Conservation (phyloP, 2,113 vertebrate species). For the Cromileptes altivelis region DNA sequence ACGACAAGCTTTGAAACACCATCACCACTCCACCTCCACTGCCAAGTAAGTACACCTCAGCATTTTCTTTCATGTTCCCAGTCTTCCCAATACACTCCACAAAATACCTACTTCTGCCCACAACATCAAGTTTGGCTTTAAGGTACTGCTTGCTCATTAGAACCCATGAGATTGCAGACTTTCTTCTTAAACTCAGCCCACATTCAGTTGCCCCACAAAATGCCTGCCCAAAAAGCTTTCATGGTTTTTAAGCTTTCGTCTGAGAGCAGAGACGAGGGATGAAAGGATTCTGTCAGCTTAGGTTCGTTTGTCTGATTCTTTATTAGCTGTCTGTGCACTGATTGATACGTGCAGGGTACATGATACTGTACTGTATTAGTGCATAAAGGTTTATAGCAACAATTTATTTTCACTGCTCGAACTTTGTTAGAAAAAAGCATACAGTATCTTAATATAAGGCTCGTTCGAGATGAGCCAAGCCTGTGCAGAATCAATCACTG, state of each 20-base stretch:
- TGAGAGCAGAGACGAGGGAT: neutral
- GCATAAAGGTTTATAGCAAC: neutral
- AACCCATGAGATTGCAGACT: neutral
- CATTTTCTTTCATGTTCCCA: slow-evolving; percentile 31
- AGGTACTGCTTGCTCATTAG: slow-evolving; percentile 8
- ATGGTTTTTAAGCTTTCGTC: neutral
- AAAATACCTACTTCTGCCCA: slow-evolving; percentile 27
- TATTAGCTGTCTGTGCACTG: neutral
- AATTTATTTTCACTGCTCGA: neutral
- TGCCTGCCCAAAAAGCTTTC: neutral
- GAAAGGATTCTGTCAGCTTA: neutral
- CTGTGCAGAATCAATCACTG: too few relatives aligned
- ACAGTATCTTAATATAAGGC: neutral
- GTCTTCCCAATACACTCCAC: slow-evolving; percentile 34
- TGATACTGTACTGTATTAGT: neutral
- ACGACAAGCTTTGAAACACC: slow-evolving; percentile 26
- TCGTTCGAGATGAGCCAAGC: too few relatives aligned
- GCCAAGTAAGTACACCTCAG: slow-evolving; percentile 24
- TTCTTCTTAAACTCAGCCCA: neutral
- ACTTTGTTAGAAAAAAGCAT: neutral
- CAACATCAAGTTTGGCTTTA: slow-evolving; percentile 30
- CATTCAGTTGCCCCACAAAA: neutral
- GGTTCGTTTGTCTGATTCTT: neutral
- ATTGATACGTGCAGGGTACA: neutral
- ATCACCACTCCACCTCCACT: slow-evolving; percentile 49